phyloP scores from a whole-genome alignment of 1,140 invertebrate species.

The Phthorimaea operculella region DNA sequence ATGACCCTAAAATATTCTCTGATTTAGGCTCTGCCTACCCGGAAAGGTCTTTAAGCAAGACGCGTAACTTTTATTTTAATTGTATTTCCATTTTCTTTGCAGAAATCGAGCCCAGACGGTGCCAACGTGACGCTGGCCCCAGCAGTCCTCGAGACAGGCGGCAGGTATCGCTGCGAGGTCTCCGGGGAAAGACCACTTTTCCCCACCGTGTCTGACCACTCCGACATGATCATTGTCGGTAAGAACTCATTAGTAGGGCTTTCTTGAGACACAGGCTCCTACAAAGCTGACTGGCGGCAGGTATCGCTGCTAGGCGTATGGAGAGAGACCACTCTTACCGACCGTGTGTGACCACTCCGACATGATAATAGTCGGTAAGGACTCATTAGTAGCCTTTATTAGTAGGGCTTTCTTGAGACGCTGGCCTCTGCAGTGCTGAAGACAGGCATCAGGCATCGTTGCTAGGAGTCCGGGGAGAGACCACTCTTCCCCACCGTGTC shows the following conservation, averaged over 20 bases:
- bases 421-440: conserved; percentile 81
- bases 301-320: conserved; percentile 90
- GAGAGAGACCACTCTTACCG: conserved; percentile 85
- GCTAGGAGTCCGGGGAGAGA: conserved; percentile 89
- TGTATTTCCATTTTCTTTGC: conserved; percentile 18
- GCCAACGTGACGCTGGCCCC: conserved; percentile 75
- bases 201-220: conserved; percentile 85
- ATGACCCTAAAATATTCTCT: too few relatives aligned
- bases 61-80: too few relatives aligned
- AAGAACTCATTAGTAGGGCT: too few relatives aligned
- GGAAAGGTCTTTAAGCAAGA: too few relatives aligned
- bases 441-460: too few relatives aligned
- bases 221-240: conserved; percentile 85
- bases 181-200: conserved; percentile 89
- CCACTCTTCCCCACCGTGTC: conserved; percentile 87
- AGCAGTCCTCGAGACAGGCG: conserved; percentile 80
- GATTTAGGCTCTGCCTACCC: too few relatives aligned
- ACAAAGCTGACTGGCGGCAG: too few relatives aligned
- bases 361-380: too few relatives aligned
- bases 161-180: conserved; percentile 87
- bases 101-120: conserved; percentile 80
- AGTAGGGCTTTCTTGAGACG: too few relatives aligned
- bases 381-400: too few relatives aligned
- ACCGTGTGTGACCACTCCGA: conserved; percentile 85
- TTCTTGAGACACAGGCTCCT: too few relatives aligned